These are phyloP conservation scores for Tinea pellionella DNA, from an alignment of 2,888 invertebrate genomes.

Conservation along the genomic window DNA sequence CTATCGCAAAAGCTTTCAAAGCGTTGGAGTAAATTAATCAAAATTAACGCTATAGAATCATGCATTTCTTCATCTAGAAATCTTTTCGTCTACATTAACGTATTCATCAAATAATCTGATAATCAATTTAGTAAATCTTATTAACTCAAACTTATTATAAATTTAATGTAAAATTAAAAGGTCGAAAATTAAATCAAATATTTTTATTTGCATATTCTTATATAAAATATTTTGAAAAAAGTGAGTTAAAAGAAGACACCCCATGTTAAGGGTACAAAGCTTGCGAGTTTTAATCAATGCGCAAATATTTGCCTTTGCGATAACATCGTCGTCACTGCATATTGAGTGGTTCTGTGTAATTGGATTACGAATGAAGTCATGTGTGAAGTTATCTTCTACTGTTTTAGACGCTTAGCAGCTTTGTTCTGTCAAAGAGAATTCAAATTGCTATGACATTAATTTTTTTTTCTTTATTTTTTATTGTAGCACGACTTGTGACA, in stretches of 20 bases:
- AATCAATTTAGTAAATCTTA: no score
- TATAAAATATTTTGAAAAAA: background rate
- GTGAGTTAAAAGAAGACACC: background rate
- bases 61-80: no score
- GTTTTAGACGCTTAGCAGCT: background rate
- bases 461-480: no score
- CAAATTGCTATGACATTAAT: background rate
- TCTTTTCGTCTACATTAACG: no score
- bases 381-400: constrained; percentile 19
- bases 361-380: constrained; percentile 46
- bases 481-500: no score
- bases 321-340: constrained; percentile 31
- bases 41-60: no score
- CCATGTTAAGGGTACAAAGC: constrained; percentile 17
- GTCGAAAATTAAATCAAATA: no score
- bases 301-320: constrained; percentile 48
- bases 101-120: no score
- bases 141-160: background rate
- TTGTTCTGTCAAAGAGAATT: background rate
- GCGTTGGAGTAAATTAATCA: no score
- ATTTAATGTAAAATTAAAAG: no score
- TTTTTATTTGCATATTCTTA: no score
- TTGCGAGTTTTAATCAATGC: constrained; percentile 64
- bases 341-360: constrained; percentile 62
- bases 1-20: no score